Conservation (phyloP, 2,888 invertebrate species). For the Nymphalis c-album region DNA sequence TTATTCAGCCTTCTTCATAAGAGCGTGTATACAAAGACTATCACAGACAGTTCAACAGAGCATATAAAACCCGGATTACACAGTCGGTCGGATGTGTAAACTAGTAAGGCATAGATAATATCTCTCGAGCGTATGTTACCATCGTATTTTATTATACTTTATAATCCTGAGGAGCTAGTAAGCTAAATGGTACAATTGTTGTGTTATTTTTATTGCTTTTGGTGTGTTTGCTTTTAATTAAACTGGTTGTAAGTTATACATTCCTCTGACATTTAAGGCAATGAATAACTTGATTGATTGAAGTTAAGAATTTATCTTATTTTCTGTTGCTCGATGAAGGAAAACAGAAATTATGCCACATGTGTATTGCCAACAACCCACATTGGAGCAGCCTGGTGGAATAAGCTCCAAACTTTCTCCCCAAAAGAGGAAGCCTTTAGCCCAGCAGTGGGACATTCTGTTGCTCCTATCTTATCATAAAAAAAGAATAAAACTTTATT, state of each 20-base stretch:
- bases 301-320: neutral
- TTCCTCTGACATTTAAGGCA: neutral
- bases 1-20: slow-evolving; percentile 5
- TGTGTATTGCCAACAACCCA: too few species aligned
- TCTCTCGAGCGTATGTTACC: slow-evolving; percentile 12
- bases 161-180: neutral
- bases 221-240: neutral
- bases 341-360: too few species aligned
- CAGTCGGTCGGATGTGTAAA: slow-evolving; percentile 54
- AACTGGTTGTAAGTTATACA: slow-evolving; percentile 2
- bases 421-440: too few species aligned
- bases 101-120: slow-evolving; percentile 38
- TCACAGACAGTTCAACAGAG: slow-evolving; percentile 48
- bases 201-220: slow-evolving; percentile 4
- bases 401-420: too few species aligned
- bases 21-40: slow-evolving; percentile 27
- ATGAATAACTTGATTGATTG: neutral
- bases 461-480: too few species aligned
- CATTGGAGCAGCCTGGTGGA: too few species aligned
- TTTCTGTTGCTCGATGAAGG: too few species aligned
- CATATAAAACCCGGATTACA: slow-evolving; percentile 56
- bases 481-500: too few species aligned
- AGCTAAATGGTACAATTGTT: neutral
- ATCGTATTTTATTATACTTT: slow-evolving; percentile 11
- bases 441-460: too few species aligned